phyloP scores from a whole-genome alignment of 1,140 invertebrate species.

The Chrysopa pallens region DNA sequence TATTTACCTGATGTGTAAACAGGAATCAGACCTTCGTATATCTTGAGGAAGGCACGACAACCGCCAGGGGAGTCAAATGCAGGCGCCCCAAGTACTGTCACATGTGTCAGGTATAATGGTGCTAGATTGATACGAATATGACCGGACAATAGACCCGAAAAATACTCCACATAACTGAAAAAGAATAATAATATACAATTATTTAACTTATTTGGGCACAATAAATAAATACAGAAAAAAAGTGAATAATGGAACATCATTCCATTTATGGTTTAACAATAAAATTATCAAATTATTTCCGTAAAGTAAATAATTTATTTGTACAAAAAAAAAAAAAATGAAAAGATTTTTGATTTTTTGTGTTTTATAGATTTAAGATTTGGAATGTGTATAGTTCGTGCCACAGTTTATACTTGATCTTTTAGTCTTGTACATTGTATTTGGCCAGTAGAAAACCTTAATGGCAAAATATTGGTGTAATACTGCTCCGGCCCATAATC shows the following conservation, averaged over 20 bases:
- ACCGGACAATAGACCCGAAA: constrained; percentile 74
- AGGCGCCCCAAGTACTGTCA: constrained; percentile 69
- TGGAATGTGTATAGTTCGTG: no score
- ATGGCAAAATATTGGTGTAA: no score
- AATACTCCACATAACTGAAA: constrained; percentile 71
- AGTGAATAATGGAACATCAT: neutral
- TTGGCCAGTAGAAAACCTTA: no score
- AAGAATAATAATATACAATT: constrained; percentile 2
- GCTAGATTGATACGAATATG: constrained; percentile 71
- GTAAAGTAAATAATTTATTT: neutral
- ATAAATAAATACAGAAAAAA: no score
- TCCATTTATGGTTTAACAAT: neutral
- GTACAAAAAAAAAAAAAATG: neutral
- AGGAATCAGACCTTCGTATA: constrained; percentile 70
- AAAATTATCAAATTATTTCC: neutral
- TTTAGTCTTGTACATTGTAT: no score
- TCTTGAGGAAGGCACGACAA: constrained; percentile 63
- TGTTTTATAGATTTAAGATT: no score
- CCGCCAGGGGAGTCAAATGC: constrained; percentile 51
- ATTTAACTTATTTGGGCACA: no score
- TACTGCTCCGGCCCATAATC: no score
- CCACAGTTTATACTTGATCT: no score
- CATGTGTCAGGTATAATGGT: constrained; percentile 69
- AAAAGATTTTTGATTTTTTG: neutral
- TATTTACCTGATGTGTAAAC: constrained; percentile 61